phyloP scores from a whole-genome alignment of 2,888 invertebrate genomes.

The Diarsia dahlii region DNA sequence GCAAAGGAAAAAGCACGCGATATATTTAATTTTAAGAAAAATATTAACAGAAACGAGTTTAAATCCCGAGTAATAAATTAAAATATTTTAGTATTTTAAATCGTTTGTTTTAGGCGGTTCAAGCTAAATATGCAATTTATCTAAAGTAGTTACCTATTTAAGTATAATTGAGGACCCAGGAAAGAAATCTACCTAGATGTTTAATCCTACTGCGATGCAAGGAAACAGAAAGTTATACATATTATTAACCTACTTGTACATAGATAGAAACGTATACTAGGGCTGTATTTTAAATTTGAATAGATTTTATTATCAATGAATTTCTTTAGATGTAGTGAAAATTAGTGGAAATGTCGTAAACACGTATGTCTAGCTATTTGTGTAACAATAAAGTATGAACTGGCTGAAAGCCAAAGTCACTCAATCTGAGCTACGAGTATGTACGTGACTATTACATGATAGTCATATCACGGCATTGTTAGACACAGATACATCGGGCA shows the following conservation, averaged over 20 bases:
- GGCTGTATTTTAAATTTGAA: constrained; percentile 67
- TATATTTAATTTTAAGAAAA: constrained; percentile 28
- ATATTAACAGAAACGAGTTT: constrained; percentile 31
- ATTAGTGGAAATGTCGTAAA: constrained; percentile 85
- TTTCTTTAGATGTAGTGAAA: constrained; percentile 80
- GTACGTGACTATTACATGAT: constrained; percentile 78
- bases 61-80: constrained; percentile 1
- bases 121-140: constrained; percentile 22
- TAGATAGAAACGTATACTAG: constrained; percentile 20
- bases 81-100: constrained; percentile 9
- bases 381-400: constrained; percentile 89
- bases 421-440: constrained; percentile 78
- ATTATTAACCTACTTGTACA: constrained; percentile 45
- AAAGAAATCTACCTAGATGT: constrained; percentile 23
- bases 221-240: constrained; percentile 22
- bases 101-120: constrained; percentile 15
- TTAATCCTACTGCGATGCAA: constrained; percentile 15
- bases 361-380: constrained; percentile 85
- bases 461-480: constrained; percentile 68
- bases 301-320: constrained; percentile 76
- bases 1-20: not conserved
- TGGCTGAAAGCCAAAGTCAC: constrained; percentile 84
- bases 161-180: constrained; percentile 20
- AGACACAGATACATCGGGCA: constrained; percentile 41
- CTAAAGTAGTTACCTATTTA: constrained; percentile 2